Evolutionary conservation across 2,113 vertebrate species (phyloP), one percentile per base, ranked within the genome.

Genomic region (Synchiropus splendidus): DNA sequence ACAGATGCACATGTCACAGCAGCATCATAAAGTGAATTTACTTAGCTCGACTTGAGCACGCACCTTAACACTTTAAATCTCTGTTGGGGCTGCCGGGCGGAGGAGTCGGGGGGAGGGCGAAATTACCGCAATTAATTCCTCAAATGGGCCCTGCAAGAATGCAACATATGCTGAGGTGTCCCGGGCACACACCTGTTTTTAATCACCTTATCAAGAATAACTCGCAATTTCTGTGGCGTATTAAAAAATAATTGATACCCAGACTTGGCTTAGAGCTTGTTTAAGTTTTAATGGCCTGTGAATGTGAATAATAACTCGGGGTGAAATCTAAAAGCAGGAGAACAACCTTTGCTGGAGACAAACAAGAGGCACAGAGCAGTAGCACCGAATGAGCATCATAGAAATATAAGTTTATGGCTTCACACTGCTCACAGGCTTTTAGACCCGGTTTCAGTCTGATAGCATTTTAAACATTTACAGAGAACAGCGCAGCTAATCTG

Each of bases 11-110:
- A 80, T 80, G 82, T 81, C 72, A 66, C 76, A 73, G 67, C 56
- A 63, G 71, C 67, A 53, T 81, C 77, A 64, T 86, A 86, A 87
- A 88, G 60, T 59, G 75, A 76, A 86, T 84, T 81, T 86, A 81
- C 77, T 84, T 75, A 76, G 74, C 63, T 60, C 54, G 38, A 45
- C 64, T 64, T 70, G 62, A 75, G 67, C 73, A 77, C 67, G 63
- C 64, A 72, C 67, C 67, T 80, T 48, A 64, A 66, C 59, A 61
- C 68, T 64, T 67, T 61, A 68, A 48, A 70, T 57, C 70, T 75
- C 72, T 21, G 48, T 59, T 72, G 27, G 61, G 71, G 64, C 6
- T 11, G 36, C 1, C 32, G 52, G 40, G 59, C 53, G 38, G n/a
- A n/a, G n/a, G n/a, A n/a, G 31, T 36, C 30, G 35, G 39, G 31